Evolutionary conservation across 2,888 invertebrate genomes (phyloP).

Genomic region (Fragum whitleyi): DNA sequence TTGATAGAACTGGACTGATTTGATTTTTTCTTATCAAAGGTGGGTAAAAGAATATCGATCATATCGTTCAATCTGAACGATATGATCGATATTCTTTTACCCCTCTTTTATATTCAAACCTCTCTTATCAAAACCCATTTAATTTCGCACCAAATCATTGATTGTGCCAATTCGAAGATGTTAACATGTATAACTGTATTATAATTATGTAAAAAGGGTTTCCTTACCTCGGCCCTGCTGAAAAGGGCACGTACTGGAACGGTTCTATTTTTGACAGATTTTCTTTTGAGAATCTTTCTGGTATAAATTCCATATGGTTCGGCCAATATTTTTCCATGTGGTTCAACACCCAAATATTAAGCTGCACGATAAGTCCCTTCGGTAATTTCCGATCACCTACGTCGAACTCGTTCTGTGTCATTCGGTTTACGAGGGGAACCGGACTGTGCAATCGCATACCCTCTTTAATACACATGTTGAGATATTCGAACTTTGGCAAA

Average conservation of each 20-base stretch:
- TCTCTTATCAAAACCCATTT: too few relatives aligned
- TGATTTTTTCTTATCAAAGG: too few relatives aligned
- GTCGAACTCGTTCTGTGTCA: constrained; percentile 69
- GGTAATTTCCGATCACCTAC: constrained; percentile 74
- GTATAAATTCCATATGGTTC: constrained; percentile 57
- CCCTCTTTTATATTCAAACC: too few relatives aligned
- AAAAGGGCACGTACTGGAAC: constrained; percentile 63
- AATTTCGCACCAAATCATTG: too few relatives aligned
- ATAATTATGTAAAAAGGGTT: not conserved
- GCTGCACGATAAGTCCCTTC: constrained; percentile 65
- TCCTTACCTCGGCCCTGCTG: constrained; percentile 64
- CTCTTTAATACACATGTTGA: constrained; percentile 80
- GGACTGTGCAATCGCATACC: constrained; percentile 77
- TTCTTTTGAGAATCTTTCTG: constrained; percentile 63
- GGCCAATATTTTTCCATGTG: constrained; percentile 71
- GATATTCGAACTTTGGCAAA: constrained; percentile 71
- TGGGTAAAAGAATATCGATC: too few relatives aligned
- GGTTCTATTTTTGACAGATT: constrained; percentile 54
- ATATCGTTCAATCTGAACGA: too few relatives aligned
- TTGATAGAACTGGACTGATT: too few relatives aligned
- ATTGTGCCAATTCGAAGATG: too few relatives aligned
- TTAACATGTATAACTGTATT: not conserved
- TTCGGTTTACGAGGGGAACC: constrained; percentile 75
- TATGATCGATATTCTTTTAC: too few relatives aligned
- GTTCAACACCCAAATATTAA: constrained; percentile 70